These are phyloP conservation scores for Tyto alba DNA, from an alignment of 2,113 vertebrate species.

Conservation along the genomic window DNA sequence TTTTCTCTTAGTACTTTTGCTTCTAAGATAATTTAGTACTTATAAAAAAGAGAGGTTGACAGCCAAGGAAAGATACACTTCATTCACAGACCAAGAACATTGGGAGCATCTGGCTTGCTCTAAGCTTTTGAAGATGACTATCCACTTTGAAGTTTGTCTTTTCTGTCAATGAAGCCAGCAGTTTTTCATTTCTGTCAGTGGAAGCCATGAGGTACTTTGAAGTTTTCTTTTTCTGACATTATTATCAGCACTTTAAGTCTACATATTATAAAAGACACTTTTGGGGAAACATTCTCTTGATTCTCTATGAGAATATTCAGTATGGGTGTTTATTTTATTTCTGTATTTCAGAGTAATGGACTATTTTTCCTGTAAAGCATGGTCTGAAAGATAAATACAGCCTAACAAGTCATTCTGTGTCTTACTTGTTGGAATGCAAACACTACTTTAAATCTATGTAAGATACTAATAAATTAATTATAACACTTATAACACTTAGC, in stretches of 20 bases:
- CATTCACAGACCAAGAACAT: not conserved
- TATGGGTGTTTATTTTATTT: not conserved
- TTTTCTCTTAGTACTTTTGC: not conserved
- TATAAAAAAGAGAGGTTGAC: not conserved
- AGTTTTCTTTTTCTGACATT: not conserved
- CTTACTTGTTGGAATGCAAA: not conserved
- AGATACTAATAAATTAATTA: not conserved
- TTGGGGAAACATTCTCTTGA: not conserved
- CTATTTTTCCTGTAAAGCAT: not conserved
- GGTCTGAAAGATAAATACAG: not conserved
- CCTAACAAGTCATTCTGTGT: not conserved
- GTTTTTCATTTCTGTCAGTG: not conserved
- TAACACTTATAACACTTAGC: not conserved
- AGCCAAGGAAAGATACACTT: not conserved
- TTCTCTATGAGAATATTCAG: not conserved
- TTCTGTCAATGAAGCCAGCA: not conserved
- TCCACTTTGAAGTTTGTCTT: constrained; percentile 17
- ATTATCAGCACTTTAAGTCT: not conserved
- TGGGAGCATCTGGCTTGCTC: not conserved
- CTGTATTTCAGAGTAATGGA: not conserved
- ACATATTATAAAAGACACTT: not conserved
- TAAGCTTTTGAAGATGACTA: constrained; percentile 4
- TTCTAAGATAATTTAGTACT: not conserved
- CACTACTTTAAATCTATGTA: not conserved
- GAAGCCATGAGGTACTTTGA: constrained; percentile 12